Evolutionary conservation across 2,113 vertebrate species (phyloP).

Genomic region (Petromus typicus): DNA sequence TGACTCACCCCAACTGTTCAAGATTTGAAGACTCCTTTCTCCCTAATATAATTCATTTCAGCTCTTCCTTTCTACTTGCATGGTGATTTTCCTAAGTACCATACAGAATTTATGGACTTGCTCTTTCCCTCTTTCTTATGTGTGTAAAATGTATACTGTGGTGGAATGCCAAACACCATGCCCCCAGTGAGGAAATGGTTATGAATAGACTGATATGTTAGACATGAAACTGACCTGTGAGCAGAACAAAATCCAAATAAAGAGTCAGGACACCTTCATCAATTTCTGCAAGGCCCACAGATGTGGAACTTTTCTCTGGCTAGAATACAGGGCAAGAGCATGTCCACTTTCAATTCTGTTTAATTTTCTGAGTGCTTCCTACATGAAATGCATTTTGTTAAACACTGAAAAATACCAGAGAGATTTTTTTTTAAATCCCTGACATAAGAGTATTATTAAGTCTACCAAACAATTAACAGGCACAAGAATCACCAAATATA

Average conservation of each 20-base stretch:
- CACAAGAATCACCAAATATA: background rate
- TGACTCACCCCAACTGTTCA: slow-evolving; percentile 74
- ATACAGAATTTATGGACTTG: background rate
- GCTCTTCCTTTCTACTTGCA: slow-evolving; percentile 48
- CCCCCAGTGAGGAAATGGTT: background rate
- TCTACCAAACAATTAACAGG: slow-evolving; percentile 1
- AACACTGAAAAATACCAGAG: background rate
- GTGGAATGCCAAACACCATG: background rate
- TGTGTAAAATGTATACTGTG: background rate
- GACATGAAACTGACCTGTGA: background rate
- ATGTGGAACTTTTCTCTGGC: background rate
- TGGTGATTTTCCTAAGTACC: background rate
- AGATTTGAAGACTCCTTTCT: slow-evolving; percentile 65
- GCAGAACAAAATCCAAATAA: background rate
- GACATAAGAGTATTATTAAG: background rate
- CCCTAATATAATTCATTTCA: slow-evolving; percentile 56
- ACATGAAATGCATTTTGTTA: slow-evolving; percentile 20
- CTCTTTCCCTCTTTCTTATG: background rate
- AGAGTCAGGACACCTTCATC: background rate
- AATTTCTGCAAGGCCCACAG: background rate
- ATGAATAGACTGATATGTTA: background rate
- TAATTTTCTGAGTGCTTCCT: slow-evolving; percentile 1
- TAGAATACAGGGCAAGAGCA: background rate
- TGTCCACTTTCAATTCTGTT: background rate
- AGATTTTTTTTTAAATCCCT: background rate